These are phyloP conservation scores for Cotesia vestalis DNA, from an alignment of 1,140 invertebrate genomes.

Conservation along the genomic window DNA sequence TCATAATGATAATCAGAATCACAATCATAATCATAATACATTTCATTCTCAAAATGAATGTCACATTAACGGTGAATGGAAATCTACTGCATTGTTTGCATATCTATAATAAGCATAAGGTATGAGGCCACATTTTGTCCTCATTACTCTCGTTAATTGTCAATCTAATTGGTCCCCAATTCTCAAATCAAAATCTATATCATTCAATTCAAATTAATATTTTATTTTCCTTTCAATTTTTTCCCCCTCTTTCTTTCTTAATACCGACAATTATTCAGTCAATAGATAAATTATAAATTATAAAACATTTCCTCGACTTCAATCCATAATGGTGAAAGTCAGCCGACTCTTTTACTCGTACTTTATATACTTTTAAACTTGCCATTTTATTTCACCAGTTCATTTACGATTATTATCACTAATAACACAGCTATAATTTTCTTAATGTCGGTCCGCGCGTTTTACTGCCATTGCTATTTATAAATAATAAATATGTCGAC, in stretches of 20 bases:
- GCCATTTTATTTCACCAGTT: not conserved
- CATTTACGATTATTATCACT: conserved; percentile 23
- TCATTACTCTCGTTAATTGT: conserved; percentile 19
- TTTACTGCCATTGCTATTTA: not conserved
- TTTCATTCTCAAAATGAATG: conserved; percentile 24
- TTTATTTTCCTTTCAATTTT: no score
- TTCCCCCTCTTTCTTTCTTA: no score
- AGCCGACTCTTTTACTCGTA: conserved; percentile 4
- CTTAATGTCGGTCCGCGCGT: not conserved
- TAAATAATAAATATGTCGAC: no score
- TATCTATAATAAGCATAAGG: conserved; percentile 35
- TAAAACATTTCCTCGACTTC: conserved; percentile 11
- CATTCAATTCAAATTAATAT: no score
- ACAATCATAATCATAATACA: not conserved
- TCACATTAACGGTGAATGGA: conserved; percentile 45
- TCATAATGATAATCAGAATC: not conserved
- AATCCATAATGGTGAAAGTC: conserved; percentile 19
- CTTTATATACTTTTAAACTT: conserved; percentile 11
- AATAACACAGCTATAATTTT: conserved; percentile 13
- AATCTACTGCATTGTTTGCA: conserved; percentile 44
- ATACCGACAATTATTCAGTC: not conserved
- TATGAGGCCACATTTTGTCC: conserved; percentile 22
- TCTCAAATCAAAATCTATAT: no score
- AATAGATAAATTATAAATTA: conserved; percentile 2
- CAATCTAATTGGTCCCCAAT: no score